Conservation (phyloP, 2,797 vertebrate species). For the Crypturellus tataupa region DNA sequence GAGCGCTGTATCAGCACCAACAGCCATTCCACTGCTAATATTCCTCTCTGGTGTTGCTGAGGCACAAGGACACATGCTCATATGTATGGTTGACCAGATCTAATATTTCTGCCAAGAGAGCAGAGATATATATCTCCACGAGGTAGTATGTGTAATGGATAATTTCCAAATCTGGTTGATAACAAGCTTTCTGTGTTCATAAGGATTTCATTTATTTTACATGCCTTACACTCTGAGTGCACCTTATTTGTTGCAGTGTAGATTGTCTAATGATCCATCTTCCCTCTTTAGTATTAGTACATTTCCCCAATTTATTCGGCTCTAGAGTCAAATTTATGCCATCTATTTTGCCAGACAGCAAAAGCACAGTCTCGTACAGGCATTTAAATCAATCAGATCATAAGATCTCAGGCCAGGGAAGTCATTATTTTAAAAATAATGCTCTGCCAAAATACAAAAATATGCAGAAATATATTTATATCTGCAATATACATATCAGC, state of each 20-base stretch:
- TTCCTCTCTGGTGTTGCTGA: neutral
- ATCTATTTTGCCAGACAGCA: slow-evolving; percentile 29
- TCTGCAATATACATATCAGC: neutral
- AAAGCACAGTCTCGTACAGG: neutral
- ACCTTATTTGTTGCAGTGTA: neutral
- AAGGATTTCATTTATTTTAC: slow-evolving; percentile 4
- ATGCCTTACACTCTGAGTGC: neutral
- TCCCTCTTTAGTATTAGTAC: slow-evolving; percentile 40
- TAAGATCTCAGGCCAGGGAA: neutral
- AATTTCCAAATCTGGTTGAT: neutral
- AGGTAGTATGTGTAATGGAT: neutral
- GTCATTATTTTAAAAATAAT: slow-evolving; percentile 14
- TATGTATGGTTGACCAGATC: neutral
- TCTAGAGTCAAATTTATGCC: slow-evolving; percentile 45
- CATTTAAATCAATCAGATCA: slow-evolving; percentile 60
- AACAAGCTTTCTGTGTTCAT: neutral
- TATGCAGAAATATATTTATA: slow-evolving; percentile 25
- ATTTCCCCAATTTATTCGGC: slow-evolving; percentile 48
- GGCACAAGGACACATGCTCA: neutral
- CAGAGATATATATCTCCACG: neutral
- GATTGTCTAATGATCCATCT: neutral
- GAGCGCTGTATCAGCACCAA: neutral
- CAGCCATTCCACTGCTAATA: neutral
- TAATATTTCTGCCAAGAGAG: neutral
- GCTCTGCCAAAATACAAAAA: slow-evolving; percentile 39